Conservation (phyloP, 2,797 vertebrate species). For the Acanthis flammea region DNA sequence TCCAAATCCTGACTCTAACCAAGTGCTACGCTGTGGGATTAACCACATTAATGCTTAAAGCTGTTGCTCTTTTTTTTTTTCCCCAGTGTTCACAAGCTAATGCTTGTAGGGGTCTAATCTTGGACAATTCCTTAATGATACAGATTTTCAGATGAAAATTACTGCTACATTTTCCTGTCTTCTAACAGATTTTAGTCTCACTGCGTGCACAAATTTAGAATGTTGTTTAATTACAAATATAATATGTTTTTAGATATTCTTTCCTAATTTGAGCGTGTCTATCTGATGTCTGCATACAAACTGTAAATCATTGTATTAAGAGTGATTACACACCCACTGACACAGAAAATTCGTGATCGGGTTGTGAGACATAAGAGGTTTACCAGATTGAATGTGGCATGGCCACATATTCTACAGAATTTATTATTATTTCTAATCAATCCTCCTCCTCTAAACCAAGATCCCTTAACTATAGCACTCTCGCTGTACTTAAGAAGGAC, state of each 20-base stretch:
- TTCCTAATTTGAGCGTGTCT: constrained; percentile 39
- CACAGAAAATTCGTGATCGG: constrained; percentile 66
- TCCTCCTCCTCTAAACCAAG: constrained; percentile 47
- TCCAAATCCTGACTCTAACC: constrained; percentile 72
- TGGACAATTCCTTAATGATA: constrained; percentile 70
- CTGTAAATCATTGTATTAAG: constrained; percentile 64
- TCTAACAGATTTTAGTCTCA: constrained; percentile 15
- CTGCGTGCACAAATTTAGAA: background rate
- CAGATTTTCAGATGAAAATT: constrained; percentile 68
- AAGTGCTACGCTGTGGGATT: constrained; percentile 70
- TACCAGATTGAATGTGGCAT: constrained; percentile 64
- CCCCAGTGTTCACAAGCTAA: constrained; percentile 57
- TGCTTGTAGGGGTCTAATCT: constrained; percentile 67
- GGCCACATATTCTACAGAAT: constrained; percentile 41
- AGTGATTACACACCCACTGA: constrained; percentile 67
- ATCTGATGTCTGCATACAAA: constrained; percentile 43
- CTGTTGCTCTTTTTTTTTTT: constrained; percentile 61
- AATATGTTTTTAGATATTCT: background rate
- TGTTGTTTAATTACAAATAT: constrained; percentile 40
- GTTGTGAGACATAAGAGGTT: constrained; percentile 69
- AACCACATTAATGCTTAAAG: constrained; percentile 75
- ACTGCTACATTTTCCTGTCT: constrained; percentile 26
- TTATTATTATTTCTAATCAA: constrained; percentile 61
- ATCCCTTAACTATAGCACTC: constrained; percentile 13
- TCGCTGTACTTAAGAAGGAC: background rate